Percentiles rank a stretch among this genome's conserved stretches.
These are phyloP conservation scores for Dryococelus australis DNA, from an alignment of 2,888 invertebrate genomes.

Conservation along the genomic window DNA sequence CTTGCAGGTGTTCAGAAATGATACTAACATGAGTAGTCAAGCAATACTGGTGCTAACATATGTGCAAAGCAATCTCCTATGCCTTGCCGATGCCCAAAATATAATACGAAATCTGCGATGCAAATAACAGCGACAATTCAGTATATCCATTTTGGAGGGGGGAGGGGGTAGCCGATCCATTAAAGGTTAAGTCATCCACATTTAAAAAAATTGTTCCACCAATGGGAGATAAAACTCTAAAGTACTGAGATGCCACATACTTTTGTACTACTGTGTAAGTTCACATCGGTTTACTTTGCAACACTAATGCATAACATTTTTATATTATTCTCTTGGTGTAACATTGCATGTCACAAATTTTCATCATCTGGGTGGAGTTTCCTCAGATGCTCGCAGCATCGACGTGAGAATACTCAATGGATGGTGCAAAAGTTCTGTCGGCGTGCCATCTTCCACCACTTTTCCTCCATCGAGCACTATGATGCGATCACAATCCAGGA, in stretches of 20 bases:
- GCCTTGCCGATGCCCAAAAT: no score
- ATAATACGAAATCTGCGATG: no score
- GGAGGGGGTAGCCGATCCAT: no score
- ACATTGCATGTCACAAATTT: not conserved
- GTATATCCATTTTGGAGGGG: no score
- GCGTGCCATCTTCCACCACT: conserved; percentile 72
- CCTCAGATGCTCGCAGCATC: conserved; percentile 61
- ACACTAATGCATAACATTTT: not conserved
- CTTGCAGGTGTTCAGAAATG: no score
- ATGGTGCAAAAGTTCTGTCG: conserved; percentile 64
- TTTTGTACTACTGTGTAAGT: not conserved
- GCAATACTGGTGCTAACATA: no score
- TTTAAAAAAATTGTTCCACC: not conserved
- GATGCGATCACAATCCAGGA: conserved; percentile 74
- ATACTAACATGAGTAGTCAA: no score
- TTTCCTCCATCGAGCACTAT: conserved; percentile 74
- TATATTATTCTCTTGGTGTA: no score
- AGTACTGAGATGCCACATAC: not conserved
- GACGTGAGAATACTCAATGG: conserved; percentile 67
- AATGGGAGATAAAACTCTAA: not conserved
- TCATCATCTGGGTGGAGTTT: conserved; percentile 12
- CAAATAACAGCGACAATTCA: no score
- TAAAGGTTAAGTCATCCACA: no score
- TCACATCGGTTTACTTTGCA: not conserved
- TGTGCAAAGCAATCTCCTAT: no score